Percentiles rank a stretch among this genome's conserved stretches.
Evolutionary conservation across 2,113 vertebrate species (phyloP).

Genomic region (Myotis yumanensis): DNA sequence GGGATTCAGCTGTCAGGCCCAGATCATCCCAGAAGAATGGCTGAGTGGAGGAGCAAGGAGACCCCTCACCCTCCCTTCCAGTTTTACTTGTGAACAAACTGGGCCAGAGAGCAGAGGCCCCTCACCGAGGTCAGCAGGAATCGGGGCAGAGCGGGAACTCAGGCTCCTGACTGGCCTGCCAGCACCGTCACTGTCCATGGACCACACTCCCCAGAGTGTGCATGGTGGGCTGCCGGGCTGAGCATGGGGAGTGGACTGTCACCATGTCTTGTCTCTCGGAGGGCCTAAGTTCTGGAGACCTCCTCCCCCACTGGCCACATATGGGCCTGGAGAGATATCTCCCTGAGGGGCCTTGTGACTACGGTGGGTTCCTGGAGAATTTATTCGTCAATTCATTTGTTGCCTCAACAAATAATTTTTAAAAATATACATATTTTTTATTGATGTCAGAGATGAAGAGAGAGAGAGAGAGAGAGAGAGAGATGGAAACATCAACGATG

Average conservation of each 20-base stretch:
- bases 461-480: too few species aligned
- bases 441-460: too few species aligned
- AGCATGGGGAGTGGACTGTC: accelerated
- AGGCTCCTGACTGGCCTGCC: background rate
- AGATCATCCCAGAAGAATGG: too few species aligned
- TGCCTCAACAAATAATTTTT: background rate
- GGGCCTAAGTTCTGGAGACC: background rate
- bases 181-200: background rate
- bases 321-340: background rate
- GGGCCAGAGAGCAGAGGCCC: too few species aligned
- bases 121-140: too few species aligned
- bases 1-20: too few species aligned
- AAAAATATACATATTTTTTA: too few species aligned
- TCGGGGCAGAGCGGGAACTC: background rate
- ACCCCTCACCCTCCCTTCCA: background rate
- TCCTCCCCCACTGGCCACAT: accelerated
- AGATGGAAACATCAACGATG: too few species aligned
- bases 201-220: background rate
- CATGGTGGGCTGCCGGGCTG: background rate
- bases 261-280: background rate
- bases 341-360: background rate
- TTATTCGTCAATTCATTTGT: background rate
- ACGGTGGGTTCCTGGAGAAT: background rate
- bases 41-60: background rate
- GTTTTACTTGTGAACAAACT: background rate